A percentile compares a stretch with the other conserved stretches of the same genome.
Evolutionary conservation across 2,113 vertebrate species (phyloP).

Genomic region (Dolichallabes microphthalmus): DNA sequence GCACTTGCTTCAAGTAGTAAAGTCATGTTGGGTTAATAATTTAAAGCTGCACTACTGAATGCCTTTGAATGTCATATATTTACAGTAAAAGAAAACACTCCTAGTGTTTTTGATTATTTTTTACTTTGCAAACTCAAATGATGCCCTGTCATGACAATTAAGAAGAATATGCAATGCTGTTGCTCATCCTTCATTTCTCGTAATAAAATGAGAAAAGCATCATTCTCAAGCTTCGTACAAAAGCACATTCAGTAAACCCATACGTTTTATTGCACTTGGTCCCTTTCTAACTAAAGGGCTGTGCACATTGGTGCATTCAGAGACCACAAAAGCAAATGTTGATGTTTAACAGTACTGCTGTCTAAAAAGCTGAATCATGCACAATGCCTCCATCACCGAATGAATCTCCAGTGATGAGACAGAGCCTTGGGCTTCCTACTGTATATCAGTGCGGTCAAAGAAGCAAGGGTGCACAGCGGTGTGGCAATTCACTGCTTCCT

Average conservation of each 20-base stretch:
- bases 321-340: slow-evolving; percentile 42
- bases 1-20: slow-evolving; percentile 28
- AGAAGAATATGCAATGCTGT: background rate
- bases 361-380: slow-evolving; percentile 53
- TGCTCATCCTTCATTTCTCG: background rate
- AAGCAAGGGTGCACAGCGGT: slow-evolving; percentile 13
- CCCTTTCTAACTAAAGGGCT: slow-evolving; percentile 22
- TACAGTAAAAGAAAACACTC: background rate
- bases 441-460: slow-evolving; percentile 4
- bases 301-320: slow-evolving; percentile 30
- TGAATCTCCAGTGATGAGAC: slow-evolving; percentile 1
- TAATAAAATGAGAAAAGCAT: slow-evolving; percentile 15
- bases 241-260: background rate
- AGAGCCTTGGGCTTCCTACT: slow-evolving; percentile 16
- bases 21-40: slow-evolving; percentile 4
- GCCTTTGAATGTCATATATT: background rate
- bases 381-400: slow-evolving; percentile 33
- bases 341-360: slow-evolving; percentile 41
- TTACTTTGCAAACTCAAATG: background rate
- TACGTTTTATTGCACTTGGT: slow-evolving; percentile 13
- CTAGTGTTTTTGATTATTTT: background rate
- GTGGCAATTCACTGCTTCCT: slow-evolving; percentile 4
- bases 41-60: background rate
- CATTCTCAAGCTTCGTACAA: background rate
- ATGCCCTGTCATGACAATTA: background rate